phyloP scores from a whole-genome alignment of 1,140 invertebrate genomes.

The Drosophila tani region DNA sequence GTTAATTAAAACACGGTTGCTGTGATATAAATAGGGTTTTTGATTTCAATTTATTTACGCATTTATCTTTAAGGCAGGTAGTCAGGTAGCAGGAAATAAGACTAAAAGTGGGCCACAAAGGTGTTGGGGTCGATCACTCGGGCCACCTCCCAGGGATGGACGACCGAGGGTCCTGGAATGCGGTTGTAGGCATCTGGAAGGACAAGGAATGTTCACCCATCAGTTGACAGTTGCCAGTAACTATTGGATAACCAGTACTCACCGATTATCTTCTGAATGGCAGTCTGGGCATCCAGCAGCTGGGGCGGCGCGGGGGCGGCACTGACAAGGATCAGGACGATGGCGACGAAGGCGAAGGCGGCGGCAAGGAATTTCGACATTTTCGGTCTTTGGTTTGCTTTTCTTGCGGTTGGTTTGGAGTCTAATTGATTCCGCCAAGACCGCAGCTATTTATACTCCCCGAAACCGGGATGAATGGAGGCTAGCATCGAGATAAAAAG shows the following conservation, averaged over 20 bases:
- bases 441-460: conserved; percentile 69
- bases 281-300: conserved; percentile 64
- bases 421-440: conserved; percentile 59
- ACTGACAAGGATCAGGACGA: conserved; percentile 46
- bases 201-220: not conserved
- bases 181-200: conserved; percentile 67
- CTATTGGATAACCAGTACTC: conserved; percentile 13
- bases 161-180: conserved; percentile 59
- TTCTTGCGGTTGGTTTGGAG: conserved; percentile 40
- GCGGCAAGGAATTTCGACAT: conserved; percentile 63
- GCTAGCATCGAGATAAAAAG: conserved; percentile 17
- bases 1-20: conserved; percentile 10
- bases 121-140: conserved; percentile 71
- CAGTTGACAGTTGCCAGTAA: not conserved
- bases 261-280: conserved; percentile 74
- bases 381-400: conserved; percentile 28
- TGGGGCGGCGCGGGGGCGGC: conserved; percentile 61
- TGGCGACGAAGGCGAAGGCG: conserved; percentile 45
- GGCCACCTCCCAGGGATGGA: conserved; percentile 68
- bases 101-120: conserved; percentile 51
- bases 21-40: conserved; percentile 21
- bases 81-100: conserved; percentile 15
- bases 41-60: conserved; percentile 33
- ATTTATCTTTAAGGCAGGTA: conserved; percentile 20
- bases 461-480: conserved; percentile 44